phyloP scores from a whole-genome alignment of 37 sponge, comb jelly and placozoan species.

The Aplysina aerophoba region DNA sequence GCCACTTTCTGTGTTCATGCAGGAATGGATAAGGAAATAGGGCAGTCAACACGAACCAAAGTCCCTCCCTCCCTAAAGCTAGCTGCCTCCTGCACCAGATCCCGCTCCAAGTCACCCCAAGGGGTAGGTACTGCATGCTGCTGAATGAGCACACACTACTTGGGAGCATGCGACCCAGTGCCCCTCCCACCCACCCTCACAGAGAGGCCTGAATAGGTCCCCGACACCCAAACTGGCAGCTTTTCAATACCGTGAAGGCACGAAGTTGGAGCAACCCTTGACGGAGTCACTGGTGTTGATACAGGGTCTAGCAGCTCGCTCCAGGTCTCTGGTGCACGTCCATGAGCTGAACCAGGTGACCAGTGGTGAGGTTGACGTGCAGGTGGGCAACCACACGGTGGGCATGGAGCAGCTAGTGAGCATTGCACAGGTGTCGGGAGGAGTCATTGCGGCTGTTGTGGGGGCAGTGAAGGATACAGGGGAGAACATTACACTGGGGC shows the following conservation, averaged over 20 bases:
- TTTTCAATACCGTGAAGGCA: conserved; percentile 54
- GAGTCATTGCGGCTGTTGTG: conserved; percentile 50
- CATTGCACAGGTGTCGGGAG: conserved; percentile 32
- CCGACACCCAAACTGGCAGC: conserved; percentile 15
- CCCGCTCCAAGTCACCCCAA: no score
- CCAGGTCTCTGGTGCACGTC: conserved; percentile 41
- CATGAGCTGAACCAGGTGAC: conserved; percentile 64
- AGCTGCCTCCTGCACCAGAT: no score
- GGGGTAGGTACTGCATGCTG: no score
- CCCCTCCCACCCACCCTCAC: not conserved
- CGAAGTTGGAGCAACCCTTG: conserved; percentile 13
- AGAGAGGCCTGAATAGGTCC: not conserved
- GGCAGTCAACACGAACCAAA: no score
- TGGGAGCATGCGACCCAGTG: not conserved
- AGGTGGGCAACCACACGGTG: conserved; percentile 49
- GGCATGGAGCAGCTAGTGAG: conserved; percentile 73
- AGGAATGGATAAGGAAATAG: no score
- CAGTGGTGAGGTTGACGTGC: conserved; percentile 58
- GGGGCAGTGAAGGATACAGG: conserved; percentile 38
- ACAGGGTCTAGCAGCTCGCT: conserved; percentile 54
- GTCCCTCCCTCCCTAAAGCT: no score
- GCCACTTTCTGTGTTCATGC: no score
- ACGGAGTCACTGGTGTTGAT: conserved; percentile 28
- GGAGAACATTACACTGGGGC: not conserved
- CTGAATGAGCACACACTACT: no score